Evolutionary conservation across 2,888 invertebrate species (phyloP).

Genomic region (Hydrotaea diabolus): DNA sequence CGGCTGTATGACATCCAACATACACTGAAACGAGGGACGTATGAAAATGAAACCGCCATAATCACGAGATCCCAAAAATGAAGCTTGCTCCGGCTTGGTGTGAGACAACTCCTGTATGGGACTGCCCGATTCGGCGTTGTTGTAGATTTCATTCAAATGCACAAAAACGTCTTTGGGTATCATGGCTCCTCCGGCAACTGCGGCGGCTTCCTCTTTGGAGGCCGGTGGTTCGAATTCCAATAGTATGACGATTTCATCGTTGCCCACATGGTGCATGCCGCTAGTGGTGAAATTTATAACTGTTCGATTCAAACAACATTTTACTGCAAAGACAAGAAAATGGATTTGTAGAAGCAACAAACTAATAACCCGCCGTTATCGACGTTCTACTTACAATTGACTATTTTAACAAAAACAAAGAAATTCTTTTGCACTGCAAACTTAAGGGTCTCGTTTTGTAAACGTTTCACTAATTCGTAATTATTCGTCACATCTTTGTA

Average conservation of each 20-base stretch:
- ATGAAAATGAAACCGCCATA: conserved; percentile 92
- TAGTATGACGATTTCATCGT: conserved; percentile 90
- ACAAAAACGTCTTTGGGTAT: conserved; percentile 87
- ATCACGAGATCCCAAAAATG: conserved; percentile 86
- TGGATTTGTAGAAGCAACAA: too few relatives aligned
- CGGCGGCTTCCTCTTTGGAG: conserved; percentile 55
- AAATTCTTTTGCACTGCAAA: conserved; percentile 90
- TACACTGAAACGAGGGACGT: conserved; percentile 89
- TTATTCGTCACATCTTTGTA: conserved; percentile 81
- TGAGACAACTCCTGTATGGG: conserved; percentile 87
- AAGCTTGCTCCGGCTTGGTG: conserved; percentile 82
- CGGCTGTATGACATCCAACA: conserved; percentile 88
- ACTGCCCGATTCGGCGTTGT: conserved; percentile 85
- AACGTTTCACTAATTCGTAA: conserved; percentile 82
- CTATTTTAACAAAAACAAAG: conserved; percentile 87
- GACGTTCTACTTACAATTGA: conserved; percentile 84
- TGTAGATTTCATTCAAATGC: conserved; percentile 87
- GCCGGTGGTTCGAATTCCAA: conserved; percentile 86
- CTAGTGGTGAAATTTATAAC: conserved; percentile 90
- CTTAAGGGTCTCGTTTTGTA: conserved; percentile 84
- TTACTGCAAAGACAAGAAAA: conserved; percentile 82
- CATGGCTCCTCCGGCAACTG: background rate
- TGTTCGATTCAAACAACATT: conserved; percentile 87
- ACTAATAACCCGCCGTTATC: background rate
- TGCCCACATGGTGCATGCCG: conserved; percentile 90